Percentiles rank a stretch among this genome's conserved stretches.
These are phyloP conservation scores for Lepidocyrtoides sp. DNA, from an alignment of 2,888 invertebrate genomes.

Conservation along the genomic window DNA sequence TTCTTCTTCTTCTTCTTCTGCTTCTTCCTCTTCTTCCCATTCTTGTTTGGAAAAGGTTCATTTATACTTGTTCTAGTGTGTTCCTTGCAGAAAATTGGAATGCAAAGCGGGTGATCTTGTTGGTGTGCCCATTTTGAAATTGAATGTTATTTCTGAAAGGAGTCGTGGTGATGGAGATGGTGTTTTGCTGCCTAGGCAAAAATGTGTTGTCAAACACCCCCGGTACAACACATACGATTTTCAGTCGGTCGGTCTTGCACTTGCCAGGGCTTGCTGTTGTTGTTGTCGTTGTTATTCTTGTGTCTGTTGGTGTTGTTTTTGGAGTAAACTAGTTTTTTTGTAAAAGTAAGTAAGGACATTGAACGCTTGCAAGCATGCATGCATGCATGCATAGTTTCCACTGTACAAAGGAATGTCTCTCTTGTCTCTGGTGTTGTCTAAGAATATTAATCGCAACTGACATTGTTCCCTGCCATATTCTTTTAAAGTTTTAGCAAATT, in stretches of 20 bases:
- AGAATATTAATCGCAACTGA: conserved; percentile 76
- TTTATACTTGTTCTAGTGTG: conserved; percentile 41
- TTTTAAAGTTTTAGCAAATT: conserved; percentile 16
- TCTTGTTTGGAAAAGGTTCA: conserved; percentile 57
- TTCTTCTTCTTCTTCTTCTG: neutral
- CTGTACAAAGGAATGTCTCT: conserved; percentile 31
- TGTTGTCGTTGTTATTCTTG: conserved; percentile 4
- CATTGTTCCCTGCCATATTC: conserved; percentile 51
- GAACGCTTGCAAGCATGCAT: conserved; percentile 16
- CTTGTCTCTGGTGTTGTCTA: conserved; percentile 54
- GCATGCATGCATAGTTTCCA: neutral
- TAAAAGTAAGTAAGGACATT: conserved; percentile 30
- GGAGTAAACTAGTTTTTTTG: neutral
- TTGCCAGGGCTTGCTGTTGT: conserved; percentile 8
- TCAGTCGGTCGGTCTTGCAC: neutral
- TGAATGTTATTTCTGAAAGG: conserved; percentile 63
- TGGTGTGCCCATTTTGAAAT: conserved; percentile 73
- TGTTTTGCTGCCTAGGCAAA: neutral
- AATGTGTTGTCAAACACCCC: conserved; percentile 44
- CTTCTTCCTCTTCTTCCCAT: neutral
- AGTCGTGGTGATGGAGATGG: conserved; percentile 6
- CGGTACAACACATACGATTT: neutral
- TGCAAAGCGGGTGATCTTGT: conserved; percentile 60
- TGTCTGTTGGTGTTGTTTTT: neutral
- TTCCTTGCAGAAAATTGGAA: conserved; percentile 69